A percentile compares a stretch with the other conserved stretches of the same genome.
Conservation (phyloP, 2,113 vertebrate genomes). For the Sebastes fasciatus region DNA sequence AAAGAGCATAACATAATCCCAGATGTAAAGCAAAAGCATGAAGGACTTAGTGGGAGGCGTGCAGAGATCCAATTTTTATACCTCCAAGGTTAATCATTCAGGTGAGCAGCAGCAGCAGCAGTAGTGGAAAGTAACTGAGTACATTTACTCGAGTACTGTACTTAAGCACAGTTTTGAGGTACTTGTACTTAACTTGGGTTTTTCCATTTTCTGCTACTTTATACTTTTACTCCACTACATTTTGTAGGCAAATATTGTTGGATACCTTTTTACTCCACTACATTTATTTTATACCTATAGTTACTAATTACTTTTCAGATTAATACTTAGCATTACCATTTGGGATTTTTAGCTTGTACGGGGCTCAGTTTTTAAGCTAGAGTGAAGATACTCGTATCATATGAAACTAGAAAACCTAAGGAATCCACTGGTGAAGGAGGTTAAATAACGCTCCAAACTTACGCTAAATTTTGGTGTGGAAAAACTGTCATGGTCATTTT, state of each 20-base stretch:
- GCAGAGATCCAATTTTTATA: conserved; percentile 3
- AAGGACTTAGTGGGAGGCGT: background rate
- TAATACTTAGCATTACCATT: too few relatives aligned
- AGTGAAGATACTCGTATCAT: too few relatives aligned
- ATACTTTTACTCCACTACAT: background rate
- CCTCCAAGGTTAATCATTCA: conserved; percentile 33
- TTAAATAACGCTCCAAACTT: too few relatives aligned
- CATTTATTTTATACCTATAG: background rate
- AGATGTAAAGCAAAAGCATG: conserved; percentile 34
- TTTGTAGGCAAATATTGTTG: background rate
- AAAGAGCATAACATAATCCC: conserved; percentile 26
- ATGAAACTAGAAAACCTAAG: too few relatives aligned
- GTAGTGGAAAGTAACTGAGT: background rate
- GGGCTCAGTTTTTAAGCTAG: too few relatives aligned
- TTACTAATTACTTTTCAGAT: background rate
- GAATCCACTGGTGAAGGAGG: too few relatives aligned
- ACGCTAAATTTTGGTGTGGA: too few relatives aligned
- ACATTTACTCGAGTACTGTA: background rate
- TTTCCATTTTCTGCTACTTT: background rate
- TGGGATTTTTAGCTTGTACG: too few relatives aligned
- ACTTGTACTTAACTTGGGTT: background rate
- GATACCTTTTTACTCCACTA: background rate
- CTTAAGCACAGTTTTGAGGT: background rate
- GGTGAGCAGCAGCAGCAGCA: conserved; percentile 28
- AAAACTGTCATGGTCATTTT: too few relatives aligned